Evolutionary conservation across 2,797 vertebrate genomes (phyloP).

Genomic region (Betta splendens): DNA sequence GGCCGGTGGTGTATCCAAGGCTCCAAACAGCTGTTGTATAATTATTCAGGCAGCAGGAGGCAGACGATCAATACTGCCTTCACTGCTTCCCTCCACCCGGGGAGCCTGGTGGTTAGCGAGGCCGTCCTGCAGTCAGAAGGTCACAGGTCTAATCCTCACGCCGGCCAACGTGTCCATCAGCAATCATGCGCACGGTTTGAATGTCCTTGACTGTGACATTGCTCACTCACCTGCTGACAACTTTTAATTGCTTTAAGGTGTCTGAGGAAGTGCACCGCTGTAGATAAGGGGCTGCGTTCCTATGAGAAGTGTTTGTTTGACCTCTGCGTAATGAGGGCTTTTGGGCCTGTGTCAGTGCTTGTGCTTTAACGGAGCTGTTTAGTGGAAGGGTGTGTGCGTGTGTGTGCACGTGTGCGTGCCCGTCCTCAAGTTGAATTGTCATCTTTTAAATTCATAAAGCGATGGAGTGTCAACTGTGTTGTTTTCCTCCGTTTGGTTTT

Average conservation of each 20-base stretch:
- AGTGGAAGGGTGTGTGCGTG: constrained; percentile 18
- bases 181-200: constrained; percentile 10
- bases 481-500: constrained; percentile 10
- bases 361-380: too few relatives aligned
- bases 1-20: constrained; percentile 36
- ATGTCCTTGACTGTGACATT: constrained; percentile 56
- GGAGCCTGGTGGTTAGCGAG: constrained; percentile 34
- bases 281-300: background rate
- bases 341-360: too few relatives aligned
- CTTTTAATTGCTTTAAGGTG: constrained; percentile 21
- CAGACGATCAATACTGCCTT: constrained; percentile 59
- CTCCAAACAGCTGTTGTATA: constrained; percentile 65
- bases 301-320: background rate
- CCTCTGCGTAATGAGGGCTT: background rate
- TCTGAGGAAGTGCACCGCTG: background rate
- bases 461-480: background rate
- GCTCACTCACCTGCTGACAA: constrained; percentile 31
- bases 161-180: constrained; percentile 39
- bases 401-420: constrained; percentile 14
- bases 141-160: constrained; percentile 54
- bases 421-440: constrained; percentile 50
- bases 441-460: constrained; percentile 49
- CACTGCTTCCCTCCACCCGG: constrained; percentile 38
- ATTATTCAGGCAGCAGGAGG: constrained; percentile 62
- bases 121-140: constrained; percentile 51